Evolutionary conservation across 2,888 invertebrate species (phyloP).

Genomic region (Pantelozetes paolii): DNA sequence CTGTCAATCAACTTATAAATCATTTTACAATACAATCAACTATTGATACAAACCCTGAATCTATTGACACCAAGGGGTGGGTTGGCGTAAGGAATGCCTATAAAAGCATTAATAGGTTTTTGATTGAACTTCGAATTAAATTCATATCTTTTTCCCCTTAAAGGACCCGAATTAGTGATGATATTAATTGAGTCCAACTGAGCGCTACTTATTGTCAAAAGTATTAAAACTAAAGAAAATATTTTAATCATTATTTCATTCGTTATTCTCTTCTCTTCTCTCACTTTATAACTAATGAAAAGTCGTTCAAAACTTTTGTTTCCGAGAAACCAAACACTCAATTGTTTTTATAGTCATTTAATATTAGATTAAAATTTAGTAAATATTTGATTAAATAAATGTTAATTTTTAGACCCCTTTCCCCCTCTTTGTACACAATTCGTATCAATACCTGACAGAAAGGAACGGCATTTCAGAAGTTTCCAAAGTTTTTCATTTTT

Average conservation of each 20-base stretch:
- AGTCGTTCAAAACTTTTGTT: too few species aligned
- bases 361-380: too few species aligned
- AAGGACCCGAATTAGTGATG: not conserved
- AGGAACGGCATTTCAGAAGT: too few species aligned
- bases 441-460: too few species aligned
- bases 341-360: too few species aligned
- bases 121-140: constrained; percentile 8
- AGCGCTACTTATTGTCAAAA: not conserved
- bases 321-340: too few species aligned
- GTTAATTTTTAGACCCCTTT: too few species aligned
- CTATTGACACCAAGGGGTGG: not conserved
- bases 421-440: too few species aligned
- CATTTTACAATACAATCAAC: not conserved
- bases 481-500: too few species aligned
- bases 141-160: constrained; percentile 29
- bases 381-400: too few species aligned
- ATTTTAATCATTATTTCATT: not conserved
- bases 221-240: not conserved
- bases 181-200: not conserved
- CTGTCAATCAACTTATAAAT: not conserved
- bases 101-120: not conserved
- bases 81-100: constrained; percentile 13
- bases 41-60: not conserved
- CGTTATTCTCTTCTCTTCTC: too few species aligned
- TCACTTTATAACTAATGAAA: too few species aligned